These are phyloP conservation scores for Trissoscelio sp. DNA, from an alignment of 2,888 invertebrate species.

Conservation along the genomic window DNA sequence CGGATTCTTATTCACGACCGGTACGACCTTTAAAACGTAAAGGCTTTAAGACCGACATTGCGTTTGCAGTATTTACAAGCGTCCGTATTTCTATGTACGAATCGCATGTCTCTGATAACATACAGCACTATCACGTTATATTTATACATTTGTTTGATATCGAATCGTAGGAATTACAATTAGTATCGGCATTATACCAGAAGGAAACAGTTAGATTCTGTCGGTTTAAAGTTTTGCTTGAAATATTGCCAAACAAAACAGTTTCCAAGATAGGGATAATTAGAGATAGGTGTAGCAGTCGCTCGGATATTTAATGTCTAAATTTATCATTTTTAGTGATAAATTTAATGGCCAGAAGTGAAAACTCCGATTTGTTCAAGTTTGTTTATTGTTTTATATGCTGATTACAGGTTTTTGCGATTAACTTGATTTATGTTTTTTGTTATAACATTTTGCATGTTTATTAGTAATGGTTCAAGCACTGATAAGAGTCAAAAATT, in stretches of 20 bases:
- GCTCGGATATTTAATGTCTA: conserved; percentile 19
- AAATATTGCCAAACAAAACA: conserved; percentile 46
- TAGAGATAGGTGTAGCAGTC: conserved; percentile 29
- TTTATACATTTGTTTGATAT: conserved; percentile 67
- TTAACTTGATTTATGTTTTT: no score
- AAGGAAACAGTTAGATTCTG: conserved; percentile 53
- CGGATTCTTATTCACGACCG: conserved; percentile 53
- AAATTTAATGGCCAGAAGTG: neutral
- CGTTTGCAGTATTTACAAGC: conserved; percentile 59
- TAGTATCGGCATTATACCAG: conserved; percentile 57
- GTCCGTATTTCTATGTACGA: conserved; percentile 61
- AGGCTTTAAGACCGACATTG: conserved; percentile 36
- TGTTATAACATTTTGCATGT: no score
- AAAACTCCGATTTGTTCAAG: neutral
- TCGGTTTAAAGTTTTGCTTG: conserved; percentile 19
- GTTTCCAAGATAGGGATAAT: conserved; percentile 53
- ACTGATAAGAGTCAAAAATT: no score
- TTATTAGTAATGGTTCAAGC: no score
- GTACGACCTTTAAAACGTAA: conserved; percentile 65
- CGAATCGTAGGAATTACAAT: conserved; percentile 60
- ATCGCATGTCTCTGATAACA: conserved; percentile 65
- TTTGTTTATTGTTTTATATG: no score
- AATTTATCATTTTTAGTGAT: conserved; percentile 11
- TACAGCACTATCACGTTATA: conserved; percentile 61
- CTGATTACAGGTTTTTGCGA: no score